These are phyloP conservation scores for Mesochorus sp. DNA, from an alignment of 2,888 invertebrate species.

Conservation along the genomic window DNA sequence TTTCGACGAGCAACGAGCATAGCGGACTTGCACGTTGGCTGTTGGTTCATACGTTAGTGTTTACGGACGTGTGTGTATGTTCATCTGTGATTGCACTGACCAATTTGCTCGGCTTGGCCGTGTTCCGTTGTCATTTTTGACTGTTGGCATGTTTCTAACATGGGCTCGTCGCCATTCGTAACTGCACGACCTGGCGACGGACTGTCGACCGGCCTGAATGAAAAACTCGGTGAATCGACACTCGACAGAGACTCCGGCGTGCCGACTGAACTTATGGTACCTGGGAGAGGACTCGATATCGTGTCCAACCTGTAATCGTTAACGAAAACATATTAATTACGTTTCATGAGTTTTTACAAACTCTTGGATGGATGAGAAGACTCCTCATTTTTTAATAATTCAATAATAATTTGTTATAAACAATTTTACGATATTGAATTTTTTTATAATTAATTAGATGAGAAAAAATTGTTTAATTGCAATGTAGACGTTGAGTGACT, in stretches of 20 bases:
- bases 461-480: no score
- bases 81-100: slow-evolving; percentile 76
- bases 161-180: slow-evolving; percentile 80
- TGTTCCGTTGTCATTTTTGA: slow-evolving; percentile 70
- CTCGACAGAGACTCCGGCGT: slow-evolving; percentile 86
- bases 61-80: slow-evolving; percentile 56
- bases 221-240: slow-evolving; percentile 85
- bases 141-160: slow-evolving; percentile 75
- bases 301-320: slow-evolving; percentile 73
- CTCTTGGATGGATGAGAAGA: no score
- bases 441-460: no score
- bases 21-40: slow-evolving; percentile 16
- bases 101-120: slow-evolving; percentile 68
- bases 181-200: slow-evolving; percentile 82
- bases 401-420: no score
- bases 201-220: slow-evolving; percentile 84
- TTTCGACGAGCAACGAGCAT: slow-evolving; percentile 21
- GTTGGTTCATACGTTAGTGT: slow-evolving; percentile 41
- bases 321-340: no score
- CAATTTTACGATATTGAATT: no score
- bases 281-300: slow-evolving; percentile 83
- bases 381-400: no score
- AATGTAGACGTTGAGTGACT: no score
- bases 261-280: slow-evolving; percentile 84
- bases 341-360: no score